phyloP scores from a whole-genome alignment of 2,797 vertebrate genomes.

The Muraenolepis orangiensis region DNA sequence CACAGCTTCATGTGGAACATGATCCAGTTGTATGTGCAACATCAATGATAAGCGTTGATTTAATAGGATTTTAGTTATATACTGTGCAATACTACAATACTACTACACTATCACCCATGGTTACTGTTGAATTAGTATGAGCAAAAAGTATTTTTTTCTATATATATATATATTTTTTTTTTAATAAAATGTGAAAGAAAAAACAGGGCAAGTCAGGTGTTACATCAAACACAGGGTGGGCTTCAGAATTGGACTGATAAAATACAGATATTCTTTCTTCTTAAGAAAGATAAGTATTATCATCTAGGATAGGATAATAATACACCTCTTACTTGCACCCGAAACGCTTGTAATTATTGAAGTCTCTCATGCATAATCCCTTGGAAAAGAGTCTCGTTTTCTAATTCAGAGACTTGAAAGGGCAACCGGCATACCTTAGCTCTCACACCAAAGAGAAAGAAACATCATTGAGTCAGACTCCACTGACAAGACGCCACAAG shows the following conservation, averaged over 20 bases:
- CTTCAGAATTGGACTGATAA: background rate
- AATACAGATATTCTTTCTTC: slow-evolving; percentile 2
- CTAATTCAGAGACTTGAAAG: slow-evolving; percentile 62
- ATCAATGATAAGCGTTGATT: background rate
- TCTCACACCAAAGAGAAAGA: slow-evolving; percentile 65
- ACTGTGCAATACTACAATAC: background rate
- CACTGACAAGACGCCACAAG: slow-evolving; percentile 65
- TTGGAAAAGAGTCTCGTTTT: slow-evolving; percentile 49
- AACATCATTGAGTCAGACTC: slow-evolving; percentile 61
- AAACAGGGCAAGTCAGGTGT: background rate
- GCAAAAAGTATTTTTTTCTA: background rate
- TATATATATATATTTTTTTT: too few species aligned
- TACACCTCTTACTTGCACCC: slow-evolving; percentile 18
- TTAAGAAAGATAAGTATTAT: slow-evolving; percentile 3
- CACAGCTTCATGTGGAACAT: background rate
- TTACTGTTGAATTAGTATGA: background rate
- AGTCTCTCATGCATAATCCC: slow-evolving; percentile 55
- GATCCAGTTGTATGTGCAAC: background rate
- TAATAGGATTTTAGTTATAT: background rate
- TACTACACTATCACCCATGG: background rate
- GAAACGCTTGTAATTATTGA: slow-evolving; percentile 37
- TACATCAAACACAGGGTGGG: background rate
- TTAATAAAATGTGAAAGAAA: background rate
- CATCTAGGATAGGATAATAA: slow-evolving; percentile 12
- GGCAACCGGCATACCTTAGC: slow-evolving; percentile 52